Percentiles rank a stretch among this genome's conserved stretches.
Conservation (phyloP, 2,113 vertebrate genomes). For the Plecturocebus donacophilus region DNA sequence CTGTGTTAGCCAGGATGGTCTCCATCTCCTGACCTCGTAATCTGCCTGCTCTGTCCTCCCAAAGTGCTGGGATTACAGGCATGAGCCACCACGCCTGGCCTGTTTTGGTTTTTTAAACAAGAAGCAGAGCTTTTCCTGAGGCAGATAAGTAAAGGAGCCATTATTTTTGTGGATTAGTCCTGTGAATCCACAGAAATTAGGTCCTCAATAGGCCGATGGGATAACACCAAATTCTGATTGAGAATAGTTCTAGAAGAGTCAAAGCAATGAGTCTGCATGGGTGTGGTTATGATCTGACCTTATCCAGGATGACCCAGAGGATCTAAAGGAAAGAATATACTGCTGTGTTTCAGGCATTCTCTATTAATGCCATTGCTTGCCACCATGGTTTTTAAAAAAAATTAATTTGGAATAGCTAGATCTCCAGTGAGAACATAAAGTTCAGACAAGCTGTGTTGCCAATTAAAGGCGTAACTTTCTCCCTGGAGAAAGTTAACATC, state of each 20-base stretch:
- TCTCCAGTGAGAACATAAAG: background rate
- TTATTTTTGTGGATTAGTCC: background rate
- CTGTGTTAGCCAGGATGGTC: too few species aligned
- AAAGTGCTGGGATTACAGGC: too few species aligned
- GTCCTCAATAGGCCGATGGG: background rate
- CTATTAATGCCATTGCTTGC: background rate
- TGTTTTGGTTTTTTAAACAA: background rate
- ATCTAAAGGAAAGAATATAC: background rate
- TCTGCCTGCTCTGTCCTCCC: too few species aligned
- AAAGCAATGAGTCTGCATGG: background rate
- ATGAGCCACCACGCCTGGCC: too few species aligned
- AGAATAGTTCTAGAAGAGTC: background rate
- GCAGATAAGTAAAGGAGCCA: background rate
- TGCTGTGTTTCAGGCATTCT: background rate
- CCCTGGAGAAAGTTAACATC: background rate
- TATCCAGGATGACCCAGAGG: background rate
- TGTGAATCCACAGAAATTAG: background rate
- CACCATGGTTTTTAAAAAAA: background rate
- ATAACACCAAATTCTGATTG: background rate
- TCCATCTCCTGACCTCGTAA: too few species aligned
- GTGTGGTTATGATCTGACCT: background rate
- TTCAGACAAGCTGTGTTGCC: background rate
- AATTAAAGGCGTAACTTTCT: constrained; percentile 11
- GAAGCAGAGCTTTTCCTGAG: background rate
- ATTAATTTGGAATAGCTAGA: background rate